These are phyloP conservation scores for Chromis chromis DNA, from an alignment of 2,797 vertebrate genomes.

Conservation along the genomic window DNA sequence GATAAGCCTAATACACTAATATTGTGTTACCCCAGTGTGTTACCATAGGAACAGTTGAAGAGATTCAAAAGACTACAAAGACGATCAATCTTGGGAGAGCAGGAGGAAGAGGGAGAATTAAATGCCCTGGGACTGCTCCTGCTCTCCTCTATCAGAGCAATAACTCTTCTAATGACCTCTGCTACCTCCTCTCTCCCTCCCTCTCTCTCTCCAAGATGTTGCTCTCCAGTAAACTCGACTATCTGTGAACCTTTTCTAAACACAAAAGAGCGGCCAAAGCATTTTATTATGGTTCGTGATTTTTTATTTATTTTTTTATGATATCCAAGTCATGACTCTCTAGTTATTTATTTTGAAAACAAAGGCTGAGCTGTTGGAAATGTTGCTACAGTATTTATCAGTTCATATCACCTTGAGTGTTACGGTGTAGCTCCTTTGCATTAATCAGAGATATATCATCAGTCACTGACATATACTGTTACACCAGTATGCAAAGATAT, in stretches of 20 bases:
- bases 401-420: slow-evolving; percentile 43
- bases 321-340: slow-evolving; percentile 56
- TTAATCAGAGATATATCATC: slow-evolving; percentile 42
- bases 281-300: slow-evolving; percentile 59
- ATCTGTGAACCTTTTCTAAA: slow-evolving; percentile 67
- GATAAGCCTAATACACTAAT: slow-evolving; percentile 89
- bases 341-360: slow-evolving; percentile 69
- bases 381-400: slow-evolving; percentile 65
- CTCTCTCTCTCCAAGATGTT: slow-evolving; percentile 53
- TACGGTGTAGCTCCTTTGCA: slow-evolving; percentile 34
- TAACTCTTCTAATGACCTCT: slow-evolving; percentile 85
- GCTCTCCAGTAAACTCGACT: slow-evolving; percentile 62
- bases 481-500: not conserved
- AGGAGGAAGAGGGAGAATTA: slow-evolving; percentile 85
- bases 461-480: slow-evolving; percentile 17
- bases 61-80: slow-evolving; percentile 88
- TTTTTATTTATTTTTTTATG: slow-evolving; percentile 36
- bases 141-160: slow-evolving; percentile 84
- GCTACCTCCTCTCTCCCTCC: slow-evolving; percentile 70
- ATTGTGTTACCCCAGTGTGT: slow-evolving; percentile 86
- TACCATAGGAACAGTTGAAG: slow-evolving; percentile 86
- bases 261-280: slow-evolving; percentile 62
- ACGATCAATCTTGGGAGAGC: slow-evolving; percentile 85
- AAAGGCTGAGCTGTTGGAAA: slow-evolving; percentile 45
- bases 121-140: slow-evolving; percentile 86